Percentiles rank a stretch among this genome's conserved stretches.
Evolutionary conservation across 2,113 vertebrate genomes (phyloP).

Genomic region (Centropus bengalensis): DNA sequence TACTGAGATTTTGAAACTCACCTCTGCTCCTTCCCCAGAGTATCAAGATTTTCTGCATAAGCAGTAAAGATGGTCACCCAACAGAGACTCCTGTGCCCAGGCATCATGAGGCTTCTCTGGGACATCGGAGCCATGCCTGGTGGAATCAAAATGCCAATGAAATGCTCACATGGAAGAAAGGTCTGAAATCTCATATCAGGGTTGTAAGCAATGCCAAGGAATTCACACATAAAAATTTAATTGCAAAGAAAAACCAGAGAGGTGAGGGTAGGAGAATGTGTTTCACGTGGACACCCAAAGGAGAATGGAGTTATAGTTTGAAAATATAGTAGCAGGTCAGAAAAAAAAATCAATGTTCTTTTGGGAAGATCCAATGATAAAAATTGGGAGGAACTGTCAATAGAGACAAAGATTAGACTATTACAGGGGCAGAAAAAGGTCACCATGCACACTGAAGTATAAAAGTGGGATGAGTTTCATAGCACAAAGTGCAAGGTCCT

Average conservation of each 20-base stretch:
- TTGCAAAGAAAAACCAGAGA: not conserved
- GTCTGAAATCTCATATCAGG: not conserved
- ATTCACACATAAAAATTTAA: not conserved
- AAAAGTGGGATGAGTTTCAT: not conserved
- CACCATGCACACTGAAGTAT: not conserved
- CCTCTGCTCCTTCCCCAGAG: not conserved
- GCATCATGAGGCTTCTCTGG: not conserved
- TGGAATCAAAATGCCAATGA: not conserved
- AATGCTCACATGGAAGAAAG: not conserved
- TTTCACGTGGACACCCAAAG: not conserved
- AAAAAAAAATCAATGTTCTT: constrained; percentile 1
- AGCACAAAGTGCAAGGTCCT: not conserved
- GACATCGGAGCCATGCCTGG: not conserved
- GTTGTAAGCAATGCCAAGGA: not conserved
- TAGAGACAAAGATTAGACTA: not conserved
- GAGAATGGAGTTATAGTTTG: not conserved
- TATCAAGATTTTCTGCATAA: not conserved
- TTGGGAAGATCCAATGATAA: not conserved
- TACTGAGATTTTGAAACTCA: not conserved
- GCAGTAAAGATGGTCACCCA: not conserved
- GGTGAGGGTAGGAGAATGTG: not conserved
- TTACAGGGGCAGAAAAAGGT: not conserved
- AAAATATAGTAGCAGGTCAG: constrained; percentile 7
- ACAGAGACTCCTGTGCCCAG: not conserved
- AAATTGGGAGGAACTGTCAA: not conserved